Base-by-base conservation (phyloP, 2,113 vertebrate species). In the Camelus bactrianus region DNA sequence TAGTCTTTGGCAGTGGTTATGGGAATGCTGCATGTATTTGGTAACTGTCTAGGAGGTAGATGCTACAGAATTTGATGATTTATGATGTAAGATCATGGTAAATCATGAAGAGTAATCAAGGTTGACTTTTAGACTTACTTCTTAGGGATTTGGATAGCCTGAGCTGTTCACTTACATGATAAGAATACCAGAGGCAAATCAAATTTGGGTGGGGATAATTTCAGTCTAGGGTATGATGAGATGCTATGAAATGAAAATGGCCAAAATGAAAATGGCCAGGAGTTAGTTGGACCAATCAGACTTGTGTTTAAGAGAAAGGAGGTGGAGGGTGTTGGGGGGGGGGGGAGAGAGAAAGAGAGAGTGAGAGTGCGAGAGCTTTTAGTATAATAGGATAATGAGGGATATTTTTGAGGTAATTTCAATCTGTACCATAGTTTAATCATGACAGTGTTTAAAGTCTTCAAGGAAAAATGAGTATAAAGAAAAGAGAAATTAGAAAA, bases 51-150 rank as follows among this genome's bases (percentile, higher is more conserved):
- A 22, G 35, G 9, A 62, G 48, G 42, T 48, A 87, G 30, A 92
- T 14, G 54, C 22, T 52, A 24, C 56, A 89, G 58, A 20, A 46
- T 77, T 83, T 30, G 17, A 24, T 70, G 17, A 88, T 0, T 38
- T n/a, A 94, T 84, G 58, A 65, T 83, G 9, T 62, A 48, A 58
- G 35, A 58, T 56, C 26, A 50, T 28, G 7, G 67, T 30, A 75
- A 80, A 9, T 56, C 35, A 52, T 87, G 60, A 89, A 93, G 28
- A 81, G n/a, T 64, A 28, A 64, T 64, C 24, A 38, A 54, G 20
- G 75, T 19, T 73, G 62, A 92, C 12, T 38, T 24, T 93, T 48
- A 87, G 54, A 82, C 67, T 48, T 76, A 73, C 86, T 92, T 95
- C 30, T 19, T 58, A 52, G 75, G 54, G 17, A 1, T 38, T 54